Conservation (phyloP, 2,797 vertebrate species). For the Dipus sagitta region DNA sequence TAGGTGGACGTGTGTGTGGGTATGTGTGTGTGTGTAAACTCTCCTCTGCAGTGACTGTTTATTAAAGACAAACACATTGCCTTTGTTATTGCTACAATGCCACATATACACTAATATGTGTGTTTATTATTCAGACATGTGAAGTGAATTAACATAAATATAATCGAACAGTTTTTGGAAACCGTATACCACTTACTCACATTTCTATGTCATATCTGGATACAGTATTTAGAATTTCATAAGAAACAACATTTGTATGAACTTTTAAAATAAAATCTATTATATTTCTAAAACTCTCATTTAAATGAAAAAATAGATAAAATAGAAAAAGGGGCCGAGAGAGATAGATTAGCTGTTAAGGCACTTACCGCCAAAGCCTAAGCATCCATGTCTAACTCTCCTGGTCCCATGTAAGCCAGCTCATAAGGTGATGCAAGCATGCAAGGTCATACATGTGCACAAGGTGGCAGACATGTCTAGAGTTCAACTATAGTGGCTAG, state of each 20-base stretch:
- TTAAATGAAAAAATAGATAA: not conserved
- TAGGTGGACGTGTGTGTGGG: not conserved
- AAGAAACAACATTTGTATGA: not conserved
- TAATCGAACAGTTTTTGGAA: not conserved
- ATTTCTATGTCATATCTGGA: not conserved
- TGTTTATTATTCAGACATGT: not conserved
- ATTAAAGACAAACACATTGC: not conserved
- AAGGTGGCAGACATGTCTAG: no score
- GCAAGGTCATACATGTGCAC: no score
- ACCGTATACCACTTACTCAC: not conserved
- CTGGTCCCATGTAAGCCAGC: no score
- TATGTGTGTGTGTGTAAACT: no score
- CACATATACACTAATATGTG: not conserved
- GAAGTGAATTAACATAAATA: not conserved
- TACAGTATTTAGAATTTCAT: not conserved
- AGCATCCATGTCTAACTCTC: no score
- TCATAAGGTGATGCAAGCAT: no score
- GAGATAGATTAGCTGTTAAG: no score
- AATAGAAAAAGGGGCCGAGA: not conserved
- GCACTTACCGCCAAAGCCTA: no score
- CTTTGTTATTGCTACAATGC: not conserved
- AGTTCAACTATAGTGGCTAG: no score
- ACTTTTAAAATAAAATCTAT: constrained; percentile 9
- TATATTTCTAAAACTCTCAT: not conserved
- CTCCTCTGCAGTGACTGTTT: not conserved